Base-by-base conservation (phyloP, 2,113 vertebrate genomes). In the Passer domesticus region DNA sequence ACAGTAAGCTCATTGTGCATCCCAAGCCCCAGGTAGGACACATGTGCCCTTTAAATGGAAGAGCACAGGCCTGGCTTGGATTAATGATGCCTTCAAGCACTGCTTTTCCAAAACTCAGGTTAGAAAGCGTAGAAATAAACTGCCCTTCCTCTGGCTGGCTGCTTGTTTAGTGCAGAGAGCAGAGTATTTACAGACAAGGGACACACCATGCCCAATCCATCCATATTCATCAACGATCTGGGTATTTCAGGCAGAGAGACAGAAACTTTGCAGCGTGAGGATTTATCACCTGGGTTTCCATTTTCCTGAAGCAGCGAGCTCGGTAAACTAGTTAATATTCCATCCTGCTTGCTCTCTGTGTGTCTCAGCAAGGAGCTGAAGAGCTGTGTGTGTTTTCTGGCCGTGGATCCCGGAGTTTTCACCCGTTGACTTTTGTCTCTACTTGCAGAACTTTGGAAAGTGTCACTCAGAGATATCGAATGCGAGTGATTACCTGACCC, bases 401-500 rank as follows among this genome's bases (percentile, higher is more conserved):
- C 13, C 16, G 3, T 8, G 14, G 17, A 30, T 47, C 67, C 47
- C 44, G 8, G 52, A 68, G 12, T 52, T 92, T 81, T 95, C 66
- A 97, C 79, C 93, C 73, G 19, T 43, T 92, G 88, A 41, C 90
- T 95, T 74, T 77, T 91, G 49, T 97, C 59, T 98, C 90, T 97
- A 64, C 95, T 95, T 86, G 58, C 98, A 98, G 98, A 98, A 98
- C 97, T 97, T 98, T 98, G 98, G 97, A 97, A 98, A 97, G 96
- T 96, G 89, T 90, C 97, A 97, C 97, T 94, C 98, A 96, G 98
- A 98, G 96, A 83, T 98, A 97, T 84, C 98, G 96, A 98, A 98
- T 97, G 98, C 98, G 91, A 97, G 98, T 96, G 98, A 98, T 95
- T 98, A 98, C 97, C 98, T 98, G 98, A 98, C 92, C 97, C 97